These are phyloP conservation scores for Sibirionetta formosa DNA, from an alignment of 2,797 vertebrate genomes.

Conservation along the genomic window DNA sequence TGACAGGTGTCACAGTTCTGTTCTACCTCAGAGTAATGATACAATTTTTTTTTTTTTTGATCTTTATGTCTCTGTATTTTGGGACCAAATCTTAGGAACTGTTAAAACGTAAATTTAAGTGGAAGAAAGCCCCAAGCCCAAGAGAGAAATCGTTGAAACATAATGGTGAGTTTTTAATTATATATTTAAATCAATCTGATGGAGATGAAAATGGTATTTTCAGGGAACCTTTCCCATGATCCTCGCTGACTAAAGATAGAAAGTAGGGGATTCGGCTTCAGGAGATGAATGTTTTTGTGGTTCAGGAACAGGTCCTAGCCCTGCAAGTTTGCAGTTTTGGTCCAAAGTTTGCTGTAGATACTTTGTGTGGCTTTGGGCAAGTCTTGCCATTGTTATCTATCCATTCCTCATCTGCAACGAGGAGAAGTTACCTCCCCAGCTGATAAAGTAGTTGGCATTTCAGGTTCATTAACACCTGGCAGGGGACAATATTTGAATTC, in stretches of 20 bases:
- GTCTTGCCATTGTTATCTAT: not conserved
- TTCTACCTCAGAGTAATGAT: not conserved
- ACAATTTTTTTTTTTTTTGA: not conserved
- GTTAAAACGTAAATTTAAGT: accelerated
- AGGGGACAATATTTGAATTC: not conserved
- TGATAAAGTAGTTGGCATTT: not conserved
- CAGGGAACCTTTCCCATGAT: not conserved
- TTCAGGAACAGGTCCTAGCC: not conserved
- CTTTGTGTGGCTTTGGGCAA: not conserved
- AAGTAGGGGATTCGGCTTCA: not conserved
- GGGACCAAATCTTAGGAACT: not conserved
- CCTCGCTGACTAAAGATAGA: not conserved
- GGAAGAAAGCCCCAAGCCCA: not conserved
- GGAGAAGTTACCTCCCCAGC: not conserved
- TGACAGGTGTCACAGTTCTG: accelerated
- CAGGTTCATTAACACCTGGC: not conserved
- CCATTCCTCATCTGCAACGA: accelerated
- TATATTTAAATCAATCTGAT: not conserved
- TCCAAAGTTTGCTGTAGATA: not conserved
- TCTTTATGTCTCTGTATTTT: not conserved
- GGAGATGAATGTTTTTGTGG: not conserved
- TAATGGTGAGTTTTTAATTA: not conserved
- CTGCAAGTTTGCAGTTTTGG: not conserved
- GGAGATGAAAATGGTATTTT: not conserved
- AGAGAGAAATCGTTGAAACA: accelerated